These are phyloP conservation scores for Brachionus rotundiformis DNA, from an alignment of 1,140 invertebrate genomes.

Conservation along the genomic window DNA sequence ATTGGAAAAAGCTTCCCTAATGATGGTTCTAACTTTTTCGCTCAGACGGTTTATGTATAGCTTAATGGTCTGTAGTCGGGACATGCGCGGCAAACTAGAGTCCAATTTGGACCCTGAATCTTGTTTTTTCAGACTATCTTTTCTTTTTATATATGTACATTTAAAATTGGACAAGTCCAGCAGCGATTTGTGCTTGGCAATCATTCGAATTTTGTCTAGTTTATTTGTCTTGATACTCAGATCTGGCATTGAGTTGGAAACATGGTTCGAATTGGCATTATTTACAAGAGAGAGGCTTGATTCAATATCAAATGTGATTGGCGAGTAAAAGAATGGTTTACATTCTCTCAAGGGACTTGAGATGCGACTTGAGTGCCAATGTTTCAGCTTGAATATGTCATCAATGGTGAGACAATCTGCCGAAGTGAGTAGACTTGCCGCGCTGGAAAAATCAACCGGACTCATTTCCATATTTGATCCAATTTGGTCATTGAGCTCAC, in stretches of 20 bases:
- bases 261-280: background rate
- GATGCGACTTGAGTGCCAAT: background rate
- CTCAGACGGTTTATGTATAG: background rate
- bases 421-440: background rate
- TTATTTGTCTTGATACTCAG: background rate
- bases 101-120: background rate
- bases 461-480: background rate
- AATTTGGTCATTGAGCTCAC: background rate
- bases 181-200: background rate
- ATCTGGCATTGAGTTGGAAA: slow-evolving; percentile 18
- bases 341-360: background rate
- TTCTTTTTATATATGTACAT: background rate
- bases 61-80: background rate
- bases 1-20: slow-evolving; percentile 5
- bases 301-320: background rate
- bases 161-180: slow-evolving; percentile 28
- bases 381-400: background rate
- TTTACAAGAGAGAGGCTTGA: background rate
- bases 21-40: slow-evolving; percentile 22
- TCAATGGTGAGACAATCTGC: background rate
- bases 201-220: background rate
- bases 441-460: background rate
- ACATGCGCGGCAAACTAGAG: slow-evolving; percentile 12
- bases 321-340: background rate
- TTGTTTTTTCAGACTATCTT: background rate